Evolutionary conservation across 2,888 invertebrate genomes (phyloP).

Genomic region (Heteromurus nitidus): DNA sequence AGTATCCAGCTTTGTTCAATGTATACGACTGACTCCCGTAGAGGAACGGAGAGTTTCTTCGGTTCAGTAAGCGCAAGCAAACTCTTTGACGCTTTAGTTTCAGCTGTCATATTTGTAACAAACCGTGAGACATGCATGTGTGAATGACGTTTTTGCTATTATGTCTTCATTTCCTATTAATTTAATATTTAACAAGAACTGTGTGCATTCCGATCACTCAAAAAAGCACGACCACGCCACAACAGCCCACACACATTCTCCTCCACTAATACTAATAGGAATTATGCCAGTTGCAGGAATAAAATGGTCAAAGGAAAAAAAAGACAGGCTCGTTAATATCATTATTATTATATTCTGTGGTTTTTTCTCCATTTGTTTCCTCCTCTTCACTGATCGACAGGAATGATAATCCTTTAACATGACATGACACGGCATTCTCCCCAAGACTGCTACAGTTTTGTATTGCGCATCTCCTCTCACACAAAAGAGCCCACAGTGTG

Average conservation of each 20-base stretch:
- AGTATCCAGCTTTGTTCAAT: no score
- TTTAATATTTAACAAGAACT: constrained; percentile 46
- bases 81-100: no score
- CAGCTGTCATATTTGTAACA: constrained; percentile 42
- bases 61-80: no score
- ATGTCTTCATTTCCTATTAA: constrained; percentile 22
- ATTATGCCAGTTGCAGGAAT: constrained; percentile 38
- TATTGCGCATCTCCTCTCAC: no score
- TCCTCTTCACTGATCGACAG: constrained; percentile 57
- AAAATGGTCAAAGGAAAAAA: constrained; percentile 1
- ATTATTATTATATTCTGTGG: constrained; percentile 55
- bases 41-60: no score
- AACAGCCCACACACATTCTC: constrained; percentile 49
- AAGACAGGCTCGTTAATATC: constrained; percentile 57
- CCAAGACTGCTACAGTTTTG: no score
- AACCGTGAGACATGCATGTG: constrained; percentile 48
- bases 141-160: constrained; percentile 33
- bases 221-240: constrained; percentile 12
- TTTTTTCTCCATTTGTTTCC: constrained; percentile 49
- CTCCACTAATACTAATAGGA: constrained; percentile 3
- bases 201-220: constrained; percentile 21
- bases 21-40: no score
- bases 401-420: constrained; percentile 53
- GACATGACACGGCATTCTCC: constrained; percentile 53
- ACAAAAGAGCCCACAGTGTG: no score